These are phyloP conservation scores for Digitonthophagus gazella DNA, from an alignment of 2,888 invertebrate genomes.

Conservation along the genomic window DNA sequence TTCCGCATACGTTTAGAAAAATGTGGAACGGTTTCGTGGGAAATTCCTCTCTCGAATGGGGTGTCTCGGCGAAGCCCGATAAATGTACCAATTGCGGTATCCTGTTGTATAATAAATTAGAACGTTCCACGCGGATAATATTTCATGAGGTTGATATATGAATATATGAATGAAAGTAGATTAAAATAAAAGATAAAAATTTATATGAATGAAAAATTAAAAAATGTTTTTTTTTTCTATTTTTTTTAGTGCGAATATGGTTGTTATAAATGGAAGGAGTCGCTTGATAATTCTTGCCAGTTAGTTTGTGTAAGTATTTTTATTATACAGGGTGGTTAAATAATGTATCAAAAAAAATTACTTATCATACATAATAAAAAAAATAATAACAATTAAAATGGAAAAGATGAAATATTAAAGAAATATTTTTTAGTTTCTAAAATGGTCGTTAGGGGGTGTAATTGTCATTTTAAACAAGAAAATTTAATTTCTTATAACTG, in stretches of 20 bases:
- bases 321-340: background rate
- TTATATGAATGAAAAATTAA: too few species aligned
- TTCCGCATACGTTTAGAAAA: background rate
- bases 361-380: too few species aligned
- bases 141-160: background rate
- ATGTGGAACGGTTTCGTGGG: background rate
- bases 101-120: background rate
- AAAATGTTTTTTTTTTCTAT: background rate
- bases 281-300: constrained; percentile 73
- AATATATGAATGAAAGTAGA: too few species aligned
- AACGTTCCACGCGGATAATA: background rate
- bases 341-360: too few species aligned
- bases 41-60: background rate
- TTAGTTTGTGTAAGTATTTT: constrained; percentile 75
- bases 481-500: too few species aligned
- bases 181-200: too few species aligned
- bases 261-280: constrained; percentile 75
- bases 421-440: too few species aligned
- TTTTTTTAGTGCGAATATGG: constrained; percentile 71
- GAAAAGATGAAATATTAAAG: too few species aligned
- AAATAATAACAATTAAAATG: too few species aligned
- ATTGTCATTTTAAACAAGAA: too few species aligned
- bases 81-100: background rate
- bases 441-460: too few species aligned
- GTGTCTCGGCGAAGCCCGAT: background rate